Evolutionary conservation across 2,113 vertebrate species (phyloP), one percentile per base, ranked within the genome.

Genomic region (Gallinago undulata): DNA sequence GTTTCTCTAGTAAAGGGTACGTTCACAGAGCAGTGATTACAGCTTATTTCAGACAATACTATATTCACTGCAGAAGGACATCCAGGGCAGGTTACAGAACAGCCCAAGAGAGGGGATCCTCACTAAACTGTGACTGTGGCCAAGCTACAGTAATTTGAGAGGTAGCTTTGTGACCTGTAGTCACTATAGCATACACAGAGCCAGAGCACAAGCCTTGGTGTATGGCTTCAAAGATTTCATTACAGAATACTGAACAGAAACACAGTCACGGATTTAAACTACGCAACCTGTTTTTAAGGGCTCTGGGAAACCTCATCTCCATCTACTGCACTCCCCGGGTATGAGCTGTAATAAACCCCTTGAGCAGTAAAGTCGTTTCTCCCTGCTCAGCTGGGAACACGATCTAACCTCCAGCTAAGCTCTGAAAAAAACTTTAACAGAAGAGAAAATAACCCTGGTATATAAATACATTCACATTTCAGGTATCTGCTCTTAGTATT

Each of bases 121-220:
- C 37, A 59, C 24, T 50, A 53, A 53, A 24, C 18, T 51, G 73
- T 3, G 55, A 75, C 27, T 70, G 19, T 1, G 2, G 17, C 53
- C 1, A 2, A 79, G 35, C 78, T 56, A 18, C n/a, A 55, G 43
- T 3, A 8, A 41, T 33, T 24, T 23, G 30, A 69, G 81, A 94
- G 10, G 50, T 1, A 43, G 33, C 60, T 84, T 84, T 73, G 59
- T 66, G 45, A 77, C 16, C 62, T 68, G 43, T 13, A 83, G 31
- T 16, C 23, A 33, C 13, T 28, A 19, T 2, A 75, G 43, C 67
- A 31, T 0, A 41, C 57, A 28, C 25, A 56, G 30, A 76, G 39
- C 5, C n/a, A 55, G n/a, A 55, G 17, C 41, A 63, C 0, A 1
- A 92, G 47, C 47, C 0, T 1, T 7, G 41, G n/a, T 70, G 18